phyloP scores from a whole-genome alignment of 2,888 invertebrate genomes.

The Habroteleia sp. region DNA sequence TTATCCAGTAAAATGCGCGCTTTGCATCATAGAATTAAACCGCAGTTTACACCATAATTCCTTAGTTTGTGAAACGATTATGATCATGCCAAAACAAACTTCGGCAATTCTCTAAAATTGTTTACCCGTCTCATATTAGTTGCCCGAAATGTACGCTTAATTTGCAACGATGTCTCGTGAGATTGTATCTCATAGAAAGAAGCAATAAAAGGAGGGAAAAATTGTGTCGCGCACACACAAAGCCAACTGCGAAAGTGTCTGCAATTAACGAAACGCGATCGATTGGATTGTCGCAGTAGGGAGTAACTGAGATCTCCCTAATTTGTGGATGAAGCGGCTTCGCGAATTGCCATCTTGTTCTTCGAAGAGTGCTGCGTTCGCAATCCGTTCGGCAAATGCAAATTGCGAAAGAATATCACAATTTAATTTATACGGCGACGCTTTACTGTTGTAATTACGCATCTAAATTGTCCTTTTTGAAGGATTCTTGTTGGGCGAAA shows the following conservation, averaged over 20 bases:
- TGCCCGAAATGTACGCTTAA: conserved; percentile 35
- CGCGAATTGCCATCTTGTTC: conserved; percentile 37
- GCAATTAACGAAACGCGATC: conserved; percentile 49
- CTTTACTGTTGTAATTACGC: conserved; percentile 32
- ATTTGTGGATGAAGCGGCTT: conserved; percentile 41
- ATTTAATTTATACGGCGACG: conserved; percentile 52
- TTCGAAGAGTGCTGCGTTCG: conserved; percentile 49
- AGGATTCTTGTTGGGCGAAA: conserved; percentile 50
- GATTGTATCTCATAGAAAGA: conserved; percentile 20
- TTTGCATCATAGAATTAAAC: conserved; percentile 20
- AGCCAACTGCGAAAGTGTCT: conserved; percentile 9
- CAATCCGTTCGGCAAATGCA: conserved; percentile 45
- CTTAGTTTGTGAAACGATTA: conserved; percentile 15
- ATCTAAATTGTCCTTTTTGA: conserved; percentile 14
- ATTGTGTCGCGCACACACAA: not conserved
- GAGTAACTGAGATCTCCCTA: conserved; percentile 55
- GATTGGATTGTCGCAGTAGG: conserved; percentile 56
- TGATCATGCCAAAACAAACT: conserved; percentile 33
- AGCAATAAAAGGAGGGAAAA: not conserved
- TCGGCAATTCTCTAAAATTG: conserved; percentile 34
- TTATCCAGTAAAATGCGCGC: not conserved
- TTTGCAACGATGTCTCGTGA: conserved; percentile 34
- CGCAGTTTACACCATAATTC: conserved; percentile 16
- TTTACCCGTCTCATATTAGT: conserved; percentile 29
- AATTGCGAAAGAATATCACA: conserved; percentile 55